phyloP scores from a whole-genome alignment of 2,113 vertebrate genomes.

The Oreochromis niloticus region DNA sequence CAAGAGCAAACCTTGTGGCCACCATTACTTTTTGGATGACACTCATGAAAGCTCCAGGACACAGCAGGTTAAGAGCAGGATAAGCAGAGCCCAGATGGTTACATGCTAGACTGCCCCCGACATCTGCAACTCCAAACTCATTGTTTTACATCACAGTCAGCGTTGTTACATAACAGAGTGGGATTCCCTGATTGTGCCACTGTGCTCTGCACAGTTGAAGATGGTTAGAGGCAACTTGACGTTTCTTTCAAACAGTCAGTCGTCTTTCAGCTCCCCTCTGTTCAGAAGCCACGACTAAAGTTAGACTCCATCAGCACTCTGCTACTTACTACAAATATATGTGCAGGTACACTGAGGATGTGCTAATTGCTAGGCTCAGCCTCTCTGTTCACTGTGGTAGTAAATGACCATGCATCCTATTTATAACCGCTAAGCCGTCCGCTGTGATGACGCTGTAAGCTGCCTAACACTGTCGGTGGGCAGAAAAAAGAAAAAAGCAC shows the following conservation, averaged over 20 bases:
- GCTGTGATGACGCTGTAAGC: slow-evolving; percentile 62
- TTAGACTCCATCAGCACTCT: neutral
- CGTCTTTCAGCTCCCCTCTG: neutral
- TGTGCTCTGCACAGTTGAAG: neutral
- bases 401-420: slow-evolving; percentile 69
- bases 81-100: neutral
- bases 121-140: neutral
- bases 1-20: neutral
- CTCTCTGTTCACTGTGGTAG: slow-evolving; percentile 46
- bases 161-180: slow-evolving; percentile 18
- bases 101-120: neutral
- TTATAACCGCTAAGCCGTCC: slow-evolving; percentile 71
- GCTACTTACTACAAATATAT: neutral
- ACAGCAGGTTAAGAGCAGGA: neutral
- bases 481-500: neutral
- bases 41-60: neutral
- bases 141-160: slow-evolving; percentile 10
- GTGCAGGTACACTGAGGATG: slow-evolving; percentile 21
- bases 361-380: slow-evolving; percentile 17
- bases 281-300: neutral
- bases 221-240: neutral
- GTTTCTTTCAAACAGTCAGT: neutral
- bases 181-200: slow-evolving; percentile 11
- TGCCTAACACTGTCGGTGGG: slow-evolving; percentile 43
- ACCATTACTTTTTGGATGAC: neutral